A percentile compares a stretch with the other conserved stretches of the same genome.
Conservation (phyloP, 2,113 vertebrate genomes). For the Blennius ocellaris region DNA sequence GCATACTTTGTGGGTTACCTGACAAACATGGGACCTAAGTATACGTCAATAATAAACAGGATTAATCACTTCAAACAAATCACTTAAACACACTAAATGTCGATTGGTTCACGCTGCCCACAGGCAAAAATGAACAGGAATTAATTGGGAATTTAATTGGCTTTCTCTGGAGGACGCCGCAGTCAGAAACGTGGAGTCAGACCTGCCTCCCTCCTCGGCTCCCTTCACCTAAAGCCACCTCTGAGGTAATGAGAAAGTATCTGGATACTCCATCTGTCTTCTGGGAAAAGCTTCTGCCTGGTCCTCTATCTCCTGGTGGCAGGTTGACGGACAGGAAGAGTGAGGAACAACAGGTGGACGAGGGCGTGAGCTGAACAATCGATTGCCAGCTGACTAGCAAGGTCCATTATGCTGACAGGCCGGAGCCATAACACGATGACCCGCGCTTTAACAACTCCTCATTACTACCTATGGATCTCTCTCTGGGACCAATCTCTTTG, state of each 20-base stretch:
- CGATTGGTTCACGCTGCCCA: neutral
- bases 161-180: slow-evolving; percentile 17
- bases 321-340: slow-evolving; percentile 71
- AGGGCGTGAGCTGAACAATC: slow-evolving; percentile 64
- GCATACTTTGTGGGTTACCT: too few relatives aligned
- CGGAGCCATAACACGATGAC: slow-evolving; percentile 64
- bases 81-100: neutral
- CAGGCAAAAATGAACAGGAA: slow-evolving; percentile 12
- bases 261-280: slow-evolving; percentile 64
- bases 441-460: slow-evolving; percentile 68
- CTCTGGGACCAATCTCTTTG: slow-evolving; percentile 66
- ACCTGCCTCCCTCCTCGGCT: slow-evolving; percentile 18
- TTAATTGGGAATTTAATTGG: slow-evolving; percentile 4
- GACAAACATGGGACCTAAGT: too few relatives aligned
- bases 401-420: slow-evolving; percentile 77
- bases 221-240: slow-evolving; percentile 61
- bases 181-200: slow-evolving; percentile 32
- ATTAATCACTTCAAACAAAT: too few relatives aligned
- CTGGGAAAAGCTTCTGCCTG: slow-evolving; percentile 58
- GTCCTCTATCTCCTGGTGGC: slow-evolving; percentile 68
- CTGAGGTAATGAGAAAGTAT: slow-evolving; percentile 73
- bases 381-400: slow-evolving; percentile 71
- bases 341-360: slow-evolving; percentile 73
- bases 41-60: too few relatives aligned
- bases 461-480: slow-evolving; percentile 76